Conservation (phyloP, 1,140 invertebrate genomes). For the Drosophila setifemur region DNA sequence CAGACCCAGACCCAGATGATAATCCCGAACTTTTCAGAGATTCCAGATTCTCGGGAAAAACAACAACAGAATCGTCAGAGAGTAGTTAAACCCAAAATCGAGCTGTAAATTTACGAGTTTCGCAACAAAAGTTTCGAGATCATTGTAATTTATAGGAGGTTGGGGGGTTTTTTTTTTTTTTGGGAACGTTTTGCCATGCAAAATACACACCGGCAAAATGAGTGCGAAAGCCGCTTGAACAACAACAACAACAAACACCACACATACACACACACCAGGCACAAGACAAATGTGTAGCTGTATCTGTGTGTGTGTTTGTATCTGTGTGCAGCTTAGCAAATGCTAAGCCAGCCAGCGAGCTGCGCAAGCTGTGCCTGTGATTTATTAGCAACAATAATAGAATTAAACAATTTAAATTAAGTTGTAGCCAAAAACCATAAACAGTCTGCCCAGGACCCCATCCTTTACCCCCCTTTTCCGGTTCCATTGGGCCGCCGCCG, state of each 20-base stretch:
- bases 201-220: slow-evolving; percentile 13
- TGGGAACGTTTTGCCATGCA: too few species aligned
- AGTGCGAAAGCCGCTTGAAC: slow-evolving; percentile 54
- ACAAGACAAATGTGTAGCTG: slow-evolving; percentile 57
- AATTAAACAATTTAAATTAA: slow-evolving; percentile 83
- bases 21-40: background rate
- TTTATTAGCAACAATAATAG: slow-evolving; percentile 83
- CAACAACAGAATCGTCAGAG: too few species aligned
- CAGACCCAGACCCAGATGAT: too few species aligned
- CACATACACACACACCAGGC: too few species aligned
- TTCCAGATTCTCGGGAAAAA: background rate
- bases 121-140: slow-evolving; percentile 45
- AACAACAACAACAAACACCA: too few species aligned
- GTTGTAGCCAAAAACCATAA: slow-evolving; percentile 81
- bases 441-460: slow-evolving; percentile 58
- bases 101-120: slow-evolving; percentile 55
- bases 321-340: slow-evolving; percentile 62
- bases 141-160: slow-evolving; percentile 60
- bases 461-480: too few species aligned
- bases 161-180: too few species aligned
- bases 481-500: too few species aligned
- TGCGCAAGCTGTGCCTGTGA: slow-evolving; percentile 78
- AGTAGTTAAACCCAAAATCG: slow-evolving; percentile 49
- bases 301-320: slow-evolving; percentile 16
- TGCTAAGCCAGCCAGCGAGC: slow-evolving; percentile 70